Evolutionary conservation across 37 sponge, comb jelly and placozoan genomes (phyloP).

Genomic region (Hormiphora californensis): DNA sequence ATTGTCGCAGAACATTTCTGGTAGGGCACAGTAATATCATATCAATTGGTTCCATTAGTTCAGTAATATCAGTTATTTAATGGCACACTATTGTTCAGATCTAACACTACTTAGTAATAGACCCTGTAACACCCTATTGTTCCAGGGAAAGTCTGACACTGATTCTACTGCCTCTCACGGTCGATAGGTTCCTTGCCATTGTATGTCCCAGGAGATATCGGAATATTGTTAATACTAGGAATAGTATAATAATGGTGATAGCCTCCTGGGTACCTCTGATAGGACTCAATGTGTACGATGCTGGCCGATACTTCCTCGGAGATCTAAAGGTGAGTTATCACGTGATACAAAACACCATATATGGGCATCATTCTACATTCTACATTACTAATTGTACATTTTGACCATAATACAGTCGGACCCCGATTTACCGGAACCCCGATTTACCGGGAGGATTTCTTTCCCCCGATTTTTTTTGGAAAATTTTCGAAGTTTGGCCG

Average conservation of each 20-base stretch:
- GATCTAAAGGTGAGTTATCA: neutral
- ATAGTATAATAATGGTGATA: neutral
- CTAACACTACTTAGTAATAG: too few species aligned
- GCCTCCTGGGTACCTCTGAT: conserved; percentile 6
- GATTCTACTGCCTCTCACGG: neutral
- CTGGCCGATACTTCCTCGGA: neutral
- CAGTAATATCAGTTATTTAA: too few species aligned
- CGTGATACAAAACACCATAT: neutral
- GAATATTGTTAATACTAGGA: neutral
- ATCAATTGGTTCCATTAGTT: too few species aligned
- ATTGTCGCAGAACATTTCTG: neutral
- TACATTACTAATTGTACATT: too few species aligned
- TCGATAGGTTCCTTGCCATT: neutral
- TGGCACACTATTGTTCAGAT: too few species aligned
- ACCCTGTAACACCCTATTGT: too few species aligned
- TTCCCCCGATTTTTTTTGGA: too few species aligned
- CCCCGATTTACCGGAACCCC: too few species aligned
- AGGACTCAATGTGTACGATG: neutral
- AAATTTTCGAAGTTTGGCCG: too few species aligned
- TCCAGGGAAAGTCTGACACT: neutral
- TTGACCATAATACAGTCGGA: too few species aligned
- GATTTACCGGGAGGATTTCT: too few species aligned
- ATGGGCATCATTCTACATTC: neutral
- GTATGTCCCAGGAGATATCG: neutral
- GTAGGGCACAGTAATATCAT: too few species aligned